Percentiles rank a stretch among this genome's conserved stretches.
These are phyloP conservation scores for Phoronis australis DNA, from an alignment of 2,888 invertebrate species.

Conservation along the genomic window DNA sequence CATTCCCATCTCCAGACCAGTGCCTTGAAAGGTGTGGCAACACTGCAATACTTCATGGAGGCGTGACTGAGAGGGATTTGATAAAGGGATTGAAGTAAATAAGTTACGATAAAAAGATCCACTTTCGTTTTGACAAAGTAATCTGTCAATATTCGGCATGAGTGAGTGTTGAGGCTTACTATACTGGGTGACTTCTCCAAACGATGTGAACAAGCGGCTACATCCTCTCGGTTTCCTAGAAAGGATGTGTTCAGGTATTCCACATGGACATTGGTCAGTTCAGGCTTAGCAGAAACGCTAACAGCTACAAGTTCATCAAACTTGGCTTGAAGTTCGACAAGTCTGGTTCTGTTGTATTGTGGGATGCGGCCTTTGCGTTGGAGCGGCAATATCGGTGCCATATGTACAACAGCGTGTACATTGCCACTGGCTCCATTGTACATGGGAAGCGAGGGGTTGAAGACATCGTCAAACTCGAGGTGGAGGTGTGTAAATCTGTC, in stretches of 20 bases:
- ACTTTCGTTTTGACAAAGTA: slow-evolving; percentile 2
- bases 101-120: slow-evolving; percentile 9
- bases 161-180: slow-evolving; percentile 4
- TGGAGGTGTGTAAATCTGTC: neutral
- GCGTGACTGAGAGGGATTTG: slow-evolving; percentile 7
- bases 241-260: slow-evolving; percentile 4
- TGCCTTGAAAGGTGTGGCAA: slow-evolving; percentile 6
- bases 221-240: neutral
- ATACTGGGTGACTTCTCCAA: slow-evolving; percentile 1
- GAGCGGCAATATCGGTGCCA: slow-evolving; percentile 1
- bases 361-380: slow-evolving; percentile 11
- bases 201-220: neutral
- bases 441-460: slow-evolving; percentile 5
- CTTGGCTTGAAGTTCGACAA: slow-evolving; percentile 1
- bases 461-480: slow-evolving; percentile 4
- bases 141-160: slow-evolving; percentile 5
- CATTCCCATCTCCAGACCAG: slow-evolving; percentile 8
- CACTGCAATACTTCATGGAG: slow-evolving; percentile 3
- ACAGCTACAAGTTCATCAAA: slow-evolving; percentile 1
- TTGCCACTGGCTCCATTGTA: slow-evolving; percentile 12
- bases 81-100: slow-evolving; percentile 7
- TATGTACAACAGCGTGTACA: slow-evolving; percentile 7
- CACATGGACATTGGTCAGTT: neutral
- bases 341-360: slow-evolving; percentile 1
- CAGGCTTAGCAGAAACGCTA: neutral